phyloP scores from a whole-genome alignment of 2,113 vertebrate species.

The Nothoprocta perdicaria region DNA sequence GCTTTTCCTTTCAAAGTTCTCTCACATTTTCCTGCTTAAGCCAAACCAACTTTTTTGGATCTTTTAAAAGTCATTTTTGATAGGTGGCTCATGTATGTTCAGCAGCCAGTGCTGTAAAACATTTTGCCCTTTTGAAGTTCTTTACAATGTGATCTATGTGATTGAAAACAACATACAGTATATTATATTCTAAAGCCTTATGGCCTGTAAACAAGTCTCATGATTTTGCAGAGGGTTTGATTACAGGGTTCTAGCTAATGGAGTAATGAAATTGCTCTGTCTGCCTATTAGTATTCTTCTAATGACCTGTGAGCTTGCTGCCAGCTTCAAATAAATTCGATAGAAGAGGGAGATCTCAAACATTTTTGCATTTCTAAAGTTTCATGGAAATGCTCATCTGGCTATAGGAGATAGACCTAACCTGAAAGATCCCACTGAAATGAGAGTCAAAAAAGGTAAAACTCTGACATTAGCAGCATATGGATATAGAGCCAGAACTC shows the following conservation, averaged over 20 bases:
- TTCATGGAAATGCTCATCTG: not conserved
- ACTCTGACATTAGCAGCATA: not conserved
- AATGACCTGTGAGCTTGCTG: slow-evolving; percentile 51
- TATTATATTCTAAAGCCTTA: slow-evolving; percentile 45
- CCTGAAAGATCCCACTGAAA: not conserved
- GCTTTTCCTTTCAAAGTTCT: not conserved
- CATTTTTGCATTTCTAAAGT: slow-evolving; percentile 42
- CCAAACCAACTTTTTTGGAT: not conserved
- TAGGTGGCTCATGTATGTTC: not conserved
- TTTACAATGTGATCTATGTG: not conserved
- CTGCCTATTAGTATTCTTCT: slow-evolving; percentile 50
- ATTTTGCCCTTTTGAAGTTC: not conserved
- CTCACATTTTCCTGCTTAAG: not conserved
- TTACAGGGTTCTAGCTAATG: slow-evolving; percentile 65
- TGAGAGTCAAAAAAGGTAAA: slow-evolving; percentile 3
- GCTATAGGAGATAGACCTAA: not conserved
- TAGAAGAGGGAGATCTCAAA: slow-evolving; percentile 16
- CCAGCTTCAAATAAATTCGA: slow-evolving; percentile 54
- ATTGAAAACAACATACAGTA: not conserved
- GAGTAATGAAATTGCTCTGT: slow-evolving; percentile 64
- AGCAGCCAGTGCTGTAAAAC: not conserved
- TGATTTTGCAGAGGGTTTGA: slow-evolving; percentile 49
- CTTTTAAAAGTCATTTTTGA: not conserved
- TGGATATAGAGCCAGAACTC: not conserved
- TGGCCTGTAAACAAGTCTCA: slow-evolving; percentile 35